Conservation (phyloP, 2,797 vertebrate genomes). For the Sebastes melanostomus region DNA sequence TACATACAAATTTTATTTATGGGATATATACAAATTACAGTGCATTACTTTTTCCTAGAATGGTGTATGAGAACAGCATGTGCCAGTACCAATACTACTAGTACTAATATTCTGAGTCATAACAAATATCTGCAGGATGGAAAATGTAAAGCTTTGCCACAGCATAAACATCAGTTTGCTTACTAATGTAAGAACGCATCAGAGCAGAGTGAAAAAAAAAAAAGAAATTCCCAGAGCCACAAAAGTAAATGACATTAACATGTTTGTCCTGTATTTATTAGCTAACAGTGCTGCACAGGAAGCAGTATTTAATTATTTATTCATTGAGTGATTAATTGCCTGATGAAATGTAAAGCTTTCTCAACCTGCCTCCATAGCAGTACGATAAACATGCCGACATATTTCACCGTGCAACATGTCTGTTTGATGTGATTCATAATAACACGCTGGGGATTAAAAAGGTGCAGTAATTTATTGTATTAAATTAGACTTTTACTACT, state of each 20-base stretch:
- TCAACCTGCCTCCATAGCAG: not conserved
- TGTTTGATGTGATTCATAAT: not conserved
- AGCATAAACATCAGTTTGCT: too few species aligned
- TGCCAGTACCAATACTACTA: too few species aligned
- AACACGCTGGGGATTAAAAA: not conserved
- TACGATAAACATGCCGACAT: not conserved
- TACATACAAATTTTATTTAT: too few species aligned
- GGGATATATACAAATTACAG: too few species aligned
- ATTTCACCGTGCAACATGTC: not conserved
- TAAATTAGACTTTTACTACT: not conserved
- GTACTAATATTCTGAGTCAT: not conserved
- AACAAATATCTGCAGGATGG: not conserved
- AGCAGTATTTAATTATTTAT: not conserved
- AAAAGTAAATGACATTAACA: not conserved
- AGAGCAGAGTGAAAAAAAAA: too few species aligned
- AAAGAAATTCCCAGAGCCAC: not conserved
- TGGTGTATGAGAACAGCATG: too few species aligned
- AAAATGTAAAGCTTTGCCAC: not conserved
- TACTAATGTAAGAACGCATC: too few species aligned
- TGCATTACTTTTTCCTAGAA: too few species aligned
- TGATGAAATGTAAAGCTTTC: not conserved
- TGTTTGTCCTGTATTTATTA: not conserved
- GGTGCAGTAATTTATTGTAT: not conserved
- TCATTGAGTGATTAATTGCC: not conserved
- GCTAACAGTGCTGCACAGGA: not conserved